These are phyloP conservation scores for Drosophila simulans DNA, from an alignment of 1,140 invertebrate species.

Conservation along the genomic window DNA sequence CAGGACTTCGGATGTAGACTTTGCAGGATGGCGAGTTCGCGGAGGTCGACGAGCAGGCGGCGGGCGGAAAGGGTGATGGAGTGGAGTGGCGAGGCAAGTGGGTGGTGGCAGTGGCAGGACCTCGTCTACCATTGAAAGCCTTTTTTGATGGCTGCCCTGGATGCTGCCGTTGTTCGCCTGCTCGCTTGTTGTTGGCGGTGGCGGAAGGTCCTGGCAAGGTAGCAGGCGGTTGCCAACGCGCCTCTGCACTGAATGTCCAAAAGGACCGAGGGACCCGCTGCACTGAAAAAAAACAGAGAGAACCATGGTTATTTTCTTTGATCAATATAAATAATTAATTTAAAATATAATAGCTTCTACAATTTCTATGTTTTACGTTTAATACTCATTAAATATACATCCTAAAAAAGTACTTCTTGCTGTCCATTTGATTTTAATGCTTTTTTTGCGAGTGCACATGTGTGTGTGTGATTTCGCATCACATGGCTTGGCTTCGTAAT, in stretches of 20 bases:
- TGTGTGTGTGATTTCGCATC: slow-evolving; percentile 39
- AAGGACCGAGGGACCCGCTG: slow-evolving; percentile 56
- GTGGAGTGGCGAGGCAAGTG: neutral
- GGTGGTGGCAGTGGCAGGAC: slow-evolving; percentile 15
- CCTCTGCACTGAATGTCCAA: slow-evolving; percentile 62
- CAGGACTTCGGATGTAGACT: slow-evolving; percentile 36
- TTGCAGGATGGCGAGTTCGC: slow-evolving; percentile 3
- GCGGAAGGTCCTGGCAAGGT: slow-evolving; percentile 54
- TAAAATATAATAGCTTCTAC: neutral
- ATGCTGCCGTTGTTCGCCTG: slow-evolving; percentile 10
- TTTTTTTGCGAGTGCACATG: slow-evolving; percentile 15
- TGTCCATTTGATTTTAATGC: neutral
- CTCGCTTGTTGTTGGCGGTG: slow-evolving; percentile 18
- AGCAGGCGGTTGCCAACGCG: slow-evolving; percentile 57
- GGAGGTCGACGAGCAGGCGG: slow-evolving; percentile 7
- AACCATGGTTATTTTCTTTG: too few species aligned
- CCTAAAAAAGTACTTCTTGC: too few species aligned
- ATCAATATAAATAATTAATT: too few species aligned
- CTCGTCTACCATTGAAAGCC: slow-evolving; percentile 78
- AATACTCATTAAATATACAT: too few species aligned
- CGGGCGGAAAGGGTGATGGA: neutral
- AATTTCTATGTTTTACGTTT: neutral
- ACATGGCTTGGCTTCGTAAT: slow-evolving; percentile 74
- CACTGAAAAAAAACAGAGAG: slow-evolving; percentile 1
- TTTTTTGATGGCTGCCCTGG: slow-evolving; percentile 64